phyloP scores from a whole-genome alignment of 2,797 vertebrate genomes.

The Chelidonichthys spinosus region DNA sequence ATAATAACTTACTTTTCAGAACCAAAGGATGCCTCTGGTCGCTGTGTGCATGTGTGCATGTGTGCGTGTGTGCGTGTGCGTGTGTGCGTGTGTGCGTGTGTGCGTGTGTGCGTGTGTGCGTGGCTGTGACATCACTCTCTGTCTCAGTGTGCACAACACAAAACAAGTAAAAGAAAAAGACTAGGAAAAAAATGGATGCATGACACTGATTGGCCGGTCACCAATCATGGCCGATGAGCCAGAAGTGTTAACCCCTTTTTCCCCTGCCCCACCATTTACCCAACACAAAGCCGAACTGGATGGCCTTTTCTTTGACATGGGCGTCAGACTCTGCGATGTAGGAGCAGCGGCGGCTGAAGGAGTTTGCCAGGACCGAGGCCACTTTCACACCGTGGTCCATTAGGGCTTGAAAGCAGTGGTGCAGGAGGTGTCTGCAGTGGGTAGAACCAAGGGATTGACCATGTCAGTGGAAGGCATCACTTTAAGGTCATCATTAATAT shows the following conservation, averaged over 20 bases:
- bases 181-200: no score
- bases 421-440: constrained; percentile 92
- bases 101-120: no score
- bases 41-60: no score
- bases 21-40: no score
- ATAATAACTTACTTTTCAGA: no score
- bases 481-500: background rate
- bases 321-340: constrained; percentile 98
- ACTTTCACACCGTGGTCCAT: constrained; percentile 99
- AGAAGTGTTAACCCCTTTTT: no score
- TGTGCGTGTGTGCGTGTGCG: no score
- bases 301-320: constrained; percentile 97
- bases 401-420: constrained; percentile 98
- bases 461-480: constrained; percentile 3
- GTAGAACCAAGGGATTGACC: background rate
- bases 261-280: constrained; percentile 80
- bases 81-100: no score
- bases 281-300: constrained; percentile 98
- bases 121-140: no score
- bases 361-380: constrained; percentile 96
- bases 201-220: no score
- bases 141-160: no score
- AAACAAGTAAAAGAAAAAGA: no score
- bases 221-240: background rate
- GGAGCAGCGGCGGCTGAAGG: constrained; percentile 97